Conservation (phyloP, 2,797 vertebrate species). For the Microtus obscurus region DNA sequence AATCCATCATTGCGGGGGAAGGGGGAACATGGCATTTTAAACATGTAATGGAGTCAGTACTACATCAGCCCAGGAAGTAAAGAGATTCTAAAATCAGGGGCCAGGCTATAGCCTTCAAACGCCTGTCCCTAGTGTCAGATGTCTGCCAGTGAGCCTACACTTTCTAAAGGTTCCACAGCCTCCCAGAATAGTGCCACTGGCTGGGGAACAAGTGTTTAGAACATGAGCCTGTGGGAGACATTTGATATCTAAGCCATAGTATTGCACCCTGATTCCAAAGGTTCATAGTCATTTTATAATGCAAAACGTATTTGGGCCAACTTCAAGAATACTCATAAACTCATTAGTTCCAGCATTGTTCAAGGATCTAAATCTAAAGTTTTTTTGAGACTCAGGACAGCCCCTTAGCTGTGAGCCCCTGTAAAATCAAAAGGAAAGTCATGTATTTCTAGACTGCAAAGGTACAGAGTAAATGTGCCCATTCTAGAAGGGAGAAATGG, state of each 20-base stretch:
- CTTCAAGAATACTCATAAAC: not conserved
- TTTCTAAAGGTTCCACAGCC: not conserved
- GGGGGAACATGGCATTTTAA: not conserved
- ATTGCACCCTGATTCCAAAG: not conserved
- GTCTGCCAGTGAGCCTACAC: not conserved
- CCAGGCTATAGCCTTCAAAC: not conserved
- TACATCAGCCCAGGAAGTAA: not conserved
- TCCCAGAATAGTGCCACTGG: not conserved
- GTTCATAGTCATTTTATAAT: not conserved
- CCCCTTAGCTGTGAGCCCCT: not conserved
- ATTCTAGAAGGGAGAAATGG: not conserved
- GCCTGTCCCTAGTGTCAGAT: not conserved
- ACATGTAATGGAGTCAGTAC: not conserved
- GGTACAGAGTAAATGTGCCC: not conserved
- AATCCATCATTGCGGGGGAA: not conserved
- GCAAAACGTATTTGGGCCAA: not conserved
- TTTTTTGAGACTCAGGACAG: not conserved
- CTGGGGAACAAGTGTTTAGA: not conserved
- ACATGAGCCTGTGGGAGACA: not conserved
- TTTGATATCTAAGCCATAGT: not conserved
- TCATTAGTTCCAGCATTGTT: not conserved
- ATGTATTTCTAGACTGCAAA: not conserved
- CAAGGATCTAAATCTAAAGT: not conserved
- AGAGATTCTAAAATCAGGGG: not conserved
- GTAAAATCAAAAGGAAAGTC: not conserved